A percentile compares a stretch with the other conserved stretches of the same genome.
Conservation (phyloP, 2,797 vertebrate genomes). For the Pangasius djambal region DNA sequence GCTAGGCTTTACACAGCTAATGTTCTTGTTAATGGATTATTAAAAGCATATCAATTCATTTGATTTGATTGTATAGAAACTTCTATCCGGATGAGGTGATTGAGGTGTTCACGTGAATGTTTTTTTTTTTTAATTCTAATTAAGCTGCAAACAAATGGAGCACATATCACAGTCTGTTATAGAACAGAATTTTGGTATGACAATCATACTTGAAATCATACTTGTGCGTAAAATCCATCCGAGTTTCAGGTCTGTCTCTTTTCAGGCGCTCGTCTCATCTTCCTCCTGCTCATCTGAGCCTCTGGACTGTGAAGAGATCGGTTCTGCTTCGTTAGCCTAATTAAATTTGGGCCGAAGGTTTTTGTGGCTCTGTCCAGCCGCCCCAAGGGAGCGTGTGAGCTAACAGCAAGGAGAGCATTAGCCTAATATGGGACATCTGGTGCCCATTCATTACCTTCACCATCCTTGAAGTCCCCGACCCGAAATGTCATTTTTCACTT, state of each 20-base stretch:
- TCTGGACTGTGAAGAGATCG: neutral
- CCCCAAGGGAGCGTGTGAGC: constrained; percentile 66
- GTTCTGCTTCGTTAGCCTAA: constrained; percentile 64
- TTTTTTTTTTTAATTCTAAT: neutral
- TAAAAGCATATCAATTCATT: neutral
- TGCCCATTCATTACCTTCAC: constrained; percentile 83
- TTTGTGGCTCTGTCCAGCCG: constrained; percentile 16
- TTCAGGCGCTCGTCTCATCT: neutral
- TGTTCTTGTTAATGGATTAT: neutral
- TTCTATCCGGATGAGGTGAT: neutral
- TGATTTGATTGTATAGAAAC: neutral
- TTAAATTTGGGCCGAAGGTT: constrained; percentile 60
- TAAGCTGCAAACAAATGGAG: neutral
- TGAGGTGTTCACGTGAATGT: neutral
- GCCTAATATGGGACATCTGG: constrained; percentile 84
- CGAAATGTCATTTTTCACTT: constrained; percentile 80
- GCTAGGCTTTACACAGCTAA: neutral
- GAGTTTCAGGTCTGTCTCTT: neutral
- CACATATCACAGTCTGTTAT: neutral
- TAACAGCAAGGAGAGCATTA: constrained; percentile 76
- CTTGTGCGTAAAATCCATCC: neutral
- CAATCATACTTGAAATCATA: too few relatives aligned
- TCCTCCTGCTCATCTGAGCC: neutral
- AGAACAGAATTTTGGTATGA: neutral
- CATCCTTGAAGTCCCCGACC: constrained; percentile 79